Base-by-base conservation (phyloP, 2,113 vertebrate species). In the Cryptotis parvus region DNA sequence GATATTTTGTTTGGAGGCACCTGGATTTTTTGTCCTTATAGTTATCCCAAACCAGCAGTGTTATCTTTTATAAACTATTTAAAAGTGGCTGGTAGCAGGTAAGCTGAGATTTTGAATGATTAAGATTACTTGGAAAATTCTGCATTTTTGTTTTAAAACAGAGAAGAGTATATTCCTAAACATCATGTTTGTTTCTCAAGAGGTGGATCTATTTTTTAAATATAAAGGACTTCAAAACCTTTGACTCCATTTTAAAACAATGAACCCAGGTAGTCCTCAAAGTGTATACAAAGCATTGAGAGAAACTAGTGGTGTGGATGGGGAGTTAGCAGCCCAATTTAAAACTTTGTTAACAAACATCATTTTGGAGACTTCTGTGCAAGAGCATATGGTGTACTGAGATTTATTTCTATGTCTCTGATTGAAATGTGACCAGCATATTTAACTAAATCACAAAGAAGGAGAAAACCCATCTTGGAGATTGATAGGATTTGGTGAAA, bases 301-400 rank as follows among this genome's bases (percentile, higher is more conserved):
- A 92, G 49, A 91, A 93, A 95, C 72, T 49, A 49, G 4, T 94
- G 84, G 74, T 4, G 26, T 14, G 8, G 69, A 20, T 20, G 6
- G 55, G 39, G 15, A 43, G 61, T 0, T 63, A 91, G 87, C 89
- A 91, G 90, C 37, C 94, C 43, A 0, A 0, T 29, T 89, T 89
- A 66, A 91, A 94, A 61, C 10, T 90, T 93, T 93, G 76, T 89
- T 92, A 72, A 89, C 74, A 86, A 95, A 95, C 29, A 95, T 80
- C 94, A 35, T 84, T 89, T 76, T 0, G 41, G 89, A 91, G 55
- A 94, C 91, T 69, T 70, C 87, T 90, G 43, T 93, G n/a, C 18
- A 39, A 88, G 92, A 72, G 15, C 41, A 31, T 83, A 43, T 80
- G 75, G 55, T 63, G 20, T 94, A 94, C 93, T 94, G 65, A 91